Percentiles rank a stretch among this genome's conserved stretches.
Evolutionary conservation across 2,797 vertebrate genomes (phyloP).

Genomic region (Heteromormyrus szaboi): DNA sequence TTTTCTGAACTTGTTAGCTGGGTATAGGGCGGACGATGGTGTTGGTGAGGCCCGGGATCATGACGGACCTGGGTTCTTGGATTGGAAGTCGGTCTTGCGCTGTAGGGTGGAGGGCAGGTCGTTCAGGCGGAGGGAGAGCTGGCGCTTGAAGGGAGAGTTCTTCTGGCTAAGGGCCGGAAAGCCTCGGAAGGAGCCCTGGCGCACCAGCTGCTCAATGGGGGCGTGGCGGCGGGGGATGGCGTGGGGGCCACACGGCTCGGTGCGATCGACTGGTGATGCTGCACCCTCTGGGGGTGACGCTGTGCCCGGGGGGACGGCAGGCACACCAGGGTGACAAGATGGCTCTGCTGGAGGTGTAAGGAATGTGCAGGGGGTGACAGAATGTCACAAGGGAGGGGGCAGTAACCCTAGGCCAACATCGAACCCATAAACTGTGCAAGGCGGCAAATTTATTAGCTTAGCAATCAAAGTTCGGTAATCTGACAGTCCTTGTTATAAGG

Average conservation of each 20-base stretch:
- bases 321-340: slow-evolving; percentile 35
- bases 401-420: not conserved
- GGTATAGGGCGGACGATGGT: not conserved
- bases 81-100: slow-evolving; percentile 77
- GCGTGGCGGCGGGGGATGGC: slow-evolving; percentile 86
- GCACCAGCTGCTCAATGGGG: slow-evolving; percentile 86
- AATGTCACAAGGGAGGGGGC: not conserved
- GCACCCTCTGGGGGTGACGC: slow-evolving; percentile 75
- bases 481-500: not conserved
- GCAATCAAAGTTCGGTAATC: not conserved
- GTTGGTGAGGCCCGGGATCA: not conserved
- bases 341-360: slow-evolving; percentile 46
- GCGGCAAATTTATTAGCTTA: not conserved
- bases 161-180: slow-evolving; percentile 86
- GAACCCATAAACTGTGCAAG: not conserved
- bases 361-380: not conserved
- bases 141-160: slow-evolving; percentile 87
- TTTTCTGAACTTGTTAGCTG: not conserved
- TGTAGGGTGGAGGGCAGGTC: slow-evolving; percentile 87
- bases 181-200: slow-evolving; percentile 85
- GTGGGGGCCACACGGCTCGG: slow-evolving; percentile 68
- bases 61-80: slow-evolving; percentile 67
- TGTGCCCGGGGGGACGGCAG: slow-evolving; percentile 59
- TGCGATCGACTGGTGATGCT: slow-evolving; percentile 70
- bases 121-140: slow-evolving; percentile 84